Base-by-base conservation (phyloP, 2,888 invertebrate species). In the Aplocera efformata region DNA sequence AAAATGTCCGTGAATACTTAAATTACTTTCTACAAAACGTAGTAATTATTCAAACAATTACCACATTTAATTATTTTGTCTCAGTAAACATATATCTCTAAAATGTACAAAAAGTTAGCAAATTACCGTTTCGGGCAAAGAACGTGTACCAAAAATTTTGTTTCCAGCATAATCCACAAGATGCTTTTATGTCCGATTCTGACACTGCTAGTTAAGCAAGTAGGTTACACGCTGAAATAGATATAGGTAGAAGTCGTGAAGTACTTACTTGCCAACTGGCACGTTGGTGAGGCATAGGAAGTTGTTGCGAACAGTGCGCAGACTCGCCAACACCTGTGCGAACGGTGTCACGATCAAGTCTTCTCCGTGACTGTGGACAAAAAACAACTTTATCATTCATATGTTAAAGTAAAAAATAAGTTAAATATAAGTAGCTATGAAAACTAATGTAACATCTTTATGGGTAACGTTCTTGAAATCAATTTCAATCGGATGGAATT, bases 271-370 rank as follows among this genome's bases (percentile, higher is more conserved):
- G 81, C 91, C 89, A 54, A 90, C 91, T 70, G 94, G 94, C 81
- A 96, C 95, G 91, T 98, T 98, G 85, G 98, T 98, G 90, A 99
- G 96, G 81, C 93, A 93, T 84, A 98, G 92, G 91, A 99, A 97
- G 90, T 99, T 99, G 91, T 95, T 97, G 81, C 99, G 94, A 69
- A 99, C 98, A 88, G 97, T 98, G 78, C 98, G 95, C 80, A 99
- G 92, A 89, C 98, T 98, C 84, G 99, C 98, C 89, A 99, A 92
- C 86, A 99, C 97, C 92, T 99, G 99, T 86, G 99, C 99, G 91
- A 99, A 99, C 69, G 99, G 99, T 68, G 99, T 99, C 81, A 99
- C 99, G 79, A 99, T 99, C 90, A 99, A 93, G 90, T 99, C 99
- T 91, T 99, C 99, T 77, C 98, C 98, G 92, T 99, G 98, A 89